Evolutionary conservation across 2,113 vertebrate species (phyloP).

Genomic region (Cheilinus undulatus): DNA sequence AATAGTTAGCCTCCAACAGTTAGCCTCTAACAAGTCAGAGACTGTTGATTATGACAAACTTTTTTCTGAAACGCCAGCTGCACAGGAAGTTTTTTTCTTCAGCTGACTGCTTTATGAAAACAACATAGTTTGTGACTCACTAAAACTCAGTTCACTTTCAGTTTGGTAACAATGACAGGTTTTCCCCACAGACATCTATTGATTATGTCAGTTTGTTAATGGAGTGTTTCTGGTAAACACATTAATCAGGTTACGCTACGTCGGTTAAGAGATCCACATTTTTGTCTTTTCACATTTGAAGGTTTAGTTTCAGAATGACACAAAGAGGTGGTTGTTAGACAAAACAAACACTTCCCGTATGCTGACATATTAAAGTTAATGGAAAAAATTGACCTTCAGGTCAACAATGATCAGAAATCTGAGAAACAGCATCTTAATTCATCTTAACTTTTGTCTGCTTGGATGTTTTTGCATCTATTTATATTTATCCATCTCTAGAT

Average conservation of each 20-base stretch:
- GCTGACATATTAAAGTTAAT: too few species aligned
- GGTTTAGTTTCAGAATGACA: constrained; percentile 22
- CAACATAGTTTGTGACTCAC: accelerated
- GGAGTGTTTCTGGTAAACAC: not conserved
- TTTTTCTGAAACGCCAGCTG: not conserved
- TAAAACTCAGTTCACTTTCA: constrained; percentile 1
- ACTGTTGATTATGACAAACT: too few species aligned
- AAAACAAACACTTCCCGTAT: not conserved
- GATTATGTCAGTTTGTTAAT: not conserved
- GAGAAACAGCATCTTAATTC: too few species aligned
- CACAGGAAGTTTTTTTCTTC: not conserved
- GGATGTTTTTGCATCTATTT: too few species aligned
- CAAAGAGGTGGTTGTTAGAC: not conserved
- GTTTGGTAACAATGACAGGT: not conserved
- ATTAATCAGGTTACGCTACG: not conserved
- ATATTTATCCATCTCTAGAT: too few species aligned
- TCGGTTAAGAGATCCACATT: not conserved
- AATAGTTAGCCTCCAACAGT: too few species aligned
- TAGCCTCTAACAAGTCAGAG: too few species aligned
- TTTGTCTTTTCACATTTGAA: not conserved
- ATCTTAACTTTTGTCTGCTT: too few species aligned
- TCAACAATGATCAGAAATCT: too few species aligned
- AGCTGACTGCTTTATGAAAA: not conserved
- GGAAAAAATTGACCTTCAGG: too few species aligned
- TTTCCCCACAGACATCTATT: not conserved